phyloP scores from a whole-genome alignment of 2,888 invertebrate species.

The Ophioninae sp. region DNA sequence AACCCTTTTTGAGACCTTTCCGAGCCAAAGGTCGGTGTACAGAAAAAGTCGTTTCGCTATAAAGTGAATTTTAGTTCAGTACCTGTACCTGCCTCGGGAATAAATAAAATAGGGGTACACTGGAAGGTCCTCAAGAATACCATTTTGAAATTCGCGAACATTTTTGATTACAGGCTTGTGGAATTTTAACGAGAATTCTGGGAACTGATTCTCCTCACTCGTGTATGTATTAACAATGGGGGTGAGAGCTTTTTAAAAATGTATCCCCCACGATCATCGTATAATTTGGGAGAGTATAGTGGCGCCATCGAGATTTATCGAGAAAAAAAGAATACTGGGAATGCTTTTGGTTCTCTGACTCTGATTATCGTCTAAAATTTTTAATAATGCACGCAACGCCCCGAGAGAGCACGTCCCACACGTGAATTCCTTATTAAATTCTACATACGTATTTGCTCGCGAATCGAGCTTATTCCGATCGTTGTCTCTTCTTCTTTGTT shows the following conservation, averaged over 20 bases:
- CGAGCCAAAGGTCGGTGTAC: not conserved
- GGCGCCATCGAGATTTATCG: not conserved
- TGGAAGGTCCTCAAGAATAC: not conserved
- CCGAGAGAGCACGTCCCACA: conserved; percentile 23
- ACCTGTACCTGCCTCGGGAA: not conserved
- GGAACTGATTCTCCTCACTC: not conserved
- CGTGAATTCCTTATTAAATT: conserved; percentile 20
- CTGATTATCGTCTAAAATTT: conserved; percentile 16
- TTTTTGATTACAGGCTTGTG: conserved; percentile 27
- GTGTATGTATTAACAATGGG: conserved; percentile 13
- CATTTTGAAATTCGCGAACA: not conserved
- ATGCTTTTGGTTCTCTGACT: not conserved
- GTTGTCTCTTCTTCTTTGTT: conserved; percentile 24
- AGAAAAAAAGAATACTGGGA: not conserved
- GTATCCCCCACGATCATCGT: conserved; percentile 13
- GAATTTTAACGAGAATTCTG: conserved; percentile 28
- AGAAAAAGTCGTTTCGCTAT: not conserved
- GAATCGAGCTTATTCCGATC: conserved; percentile 35
- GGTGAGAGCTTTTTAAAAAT: conserved; percentile 11
- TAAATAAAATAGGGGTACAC: not conserved
- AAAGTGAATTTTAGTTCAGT: too few relatives aligned
- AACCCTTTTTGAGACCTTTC: not conserved
- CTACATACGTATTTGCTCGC: conserved; percentile 9
- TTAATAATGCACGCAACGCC: conserved; percentile 20
- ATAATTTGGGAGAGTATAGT: not conserved